Base-by-base conservation (phyloP, 2,888 invertebrate genomes). In the Trichopoda pennipes region DNA sequence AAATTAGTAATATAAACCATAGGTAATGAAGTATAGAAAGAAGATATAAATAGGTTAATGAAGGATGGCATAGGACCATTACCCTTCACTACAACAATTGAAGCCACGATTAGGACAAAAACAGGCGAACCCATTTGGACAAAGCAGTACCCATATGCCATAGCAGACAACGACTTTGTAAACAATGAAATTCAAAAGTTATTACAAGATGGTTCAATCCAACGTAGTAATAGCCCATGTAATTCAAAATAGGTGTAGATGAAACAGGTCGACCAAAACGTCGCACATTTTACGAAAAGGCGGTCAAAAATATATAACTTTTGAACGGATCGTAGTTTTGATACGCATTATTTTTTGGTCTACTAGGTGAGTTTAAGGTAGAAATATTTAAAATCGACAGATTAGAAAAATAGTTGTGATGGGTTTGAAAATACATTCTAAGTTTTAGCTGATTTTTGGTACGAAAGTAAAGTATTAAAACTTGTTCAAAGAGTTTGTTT, bases 101-200 rank as follows among this genome's bases (percentile, higher is more conserved):
- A 69, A 23, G 69, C 28, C 21, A 44, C 69, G 42, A 69, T 56
- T 55, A 58, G 56, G 10, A 69, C 69, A 42, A 69, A 56, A 32
- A 19, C n/a, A 2, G 64, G 35, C n/a, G 51, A 51, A 3, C 35
- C 64, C 9, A 64, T 64, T 14, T 64, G 35, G 49, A 35, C 51
- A 17, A 64, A 64, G n/a, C n/a, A n/a, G n/a, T n/a, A n/a, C n/a
- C n/a, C n/a, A n/a, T n/a, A n/a, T n/a, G n/a, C n/a, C n/a, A n/a
- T n/a, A n/a, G n/a, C 32, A 47, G 73, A 80, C 35, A 49, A 74
- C 8, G 70, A 70, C 12, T 80, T 80, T 10, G 56, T 70, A 3
- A 64, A 56, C 8, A 74, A 56, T 47, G 80, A 76, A 56, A 80
- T 80, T 8, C 14, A 76, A 51, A 76, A 55, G 56, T 19, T 81